These are phyloP conservation scores for Grallaria varia DNA, from an alignment of 2,113 vertebrate species.

Conservation along the genomic window DNA sequence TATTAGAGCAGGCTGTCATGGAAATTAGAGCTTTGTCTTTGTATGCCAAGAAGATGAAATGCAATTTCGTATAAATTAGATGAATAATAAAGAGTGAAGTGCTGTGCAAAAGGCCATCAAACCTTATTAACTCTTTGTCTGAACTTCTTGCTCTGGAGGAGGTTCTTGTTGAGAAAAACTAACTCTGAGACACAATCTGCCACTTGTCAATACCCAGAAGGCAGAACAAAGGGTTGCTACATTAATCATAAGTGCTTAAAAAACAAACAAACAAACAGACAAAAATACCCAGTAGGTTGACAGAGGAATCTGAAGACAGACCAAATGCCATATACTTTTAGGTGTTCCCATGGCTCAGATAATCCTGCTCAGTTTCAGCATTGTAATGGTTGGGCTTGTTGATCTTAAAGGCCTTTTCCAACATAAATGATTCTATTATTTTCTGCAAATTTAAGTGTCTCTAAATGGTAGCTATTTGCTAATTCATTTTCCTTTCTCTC, in stretches of 20 bases:
- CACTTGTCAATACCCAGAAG: not conserved
- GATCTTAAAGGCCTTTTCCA: not conserved
- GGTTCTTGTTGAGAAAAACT: not conserved
- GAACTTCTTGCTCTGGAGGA: not conserved
- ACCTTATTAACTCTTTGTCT: not conserved
- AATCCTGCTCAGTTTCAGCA: not conserved
- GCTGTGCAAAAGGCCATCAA: conserved; percentile 6
- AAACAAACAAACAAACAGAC: not conserved
- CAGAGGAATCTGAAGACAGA: not conserved
- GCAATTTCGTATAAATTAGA: conserved; percentile 41
- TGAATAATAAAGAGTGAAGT: conserved; percentile 39
- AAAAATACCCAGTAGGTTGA: not conserved
- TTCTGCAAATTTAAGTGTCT: not conserved
- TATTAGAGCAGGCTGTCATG: not conserved
- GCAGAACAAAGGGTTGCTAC: not conserved
- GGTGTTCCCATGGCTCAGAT: not conserved
- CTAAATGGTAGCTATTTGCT: not conserved
- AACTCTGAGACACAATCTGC: not conserved
- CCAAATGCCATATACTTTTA: not conserved
- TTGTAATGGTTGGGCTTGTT: not conserved
- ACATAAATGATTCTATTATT: not conserved
- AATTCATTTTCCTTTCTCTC: not conserved
- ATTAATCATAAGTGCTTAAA: not conserved
- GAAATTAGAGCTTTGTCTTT: conserved; percentile 26
- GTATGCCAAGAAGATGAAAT: conserved; percentile 12